These are phyloP conservation scores for Pycnonotus jocosus DNA, from an alignment of 2,113 vertebrate genomes.

Conservation along the genomic window DNA sequence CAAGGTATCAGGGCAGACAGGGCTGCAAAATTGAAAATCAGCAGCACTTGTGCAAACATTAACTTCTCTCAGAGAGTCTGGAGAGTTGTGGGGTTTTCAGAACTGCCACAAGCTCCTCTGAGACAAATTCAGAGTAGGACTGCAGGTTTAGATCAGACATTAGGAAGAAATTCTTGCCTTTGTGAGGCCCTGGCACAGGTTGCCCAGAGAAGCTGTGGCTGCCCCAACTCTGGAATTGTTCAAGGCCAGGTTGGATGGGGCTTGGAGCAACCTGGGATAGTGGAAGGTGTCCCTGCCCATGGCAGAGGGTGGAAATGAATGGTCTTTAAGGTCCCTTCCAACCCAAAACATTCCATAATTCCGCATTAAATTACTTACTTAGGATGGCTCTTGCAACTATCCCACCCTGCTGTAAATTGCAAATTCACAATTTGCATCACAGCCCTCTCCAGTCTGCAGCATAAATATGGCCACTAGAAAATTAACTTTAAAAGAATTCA, in stretches of 20 bases:
- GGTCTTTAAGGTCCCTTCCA: not conserved
- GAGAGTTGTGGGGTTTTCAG: not conserved
- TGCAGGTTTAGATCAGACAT: not conserved
- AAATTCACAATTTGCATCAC: not conserved
- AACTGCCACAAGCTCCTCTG: not conserved
- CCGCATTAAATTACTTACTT: not conserved
- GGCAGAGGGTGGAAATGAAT: not conserved
- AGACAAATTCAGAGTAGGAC: not conserved
- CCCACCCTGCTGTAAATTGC: no score
- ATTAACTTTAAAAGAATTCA: not conserved
- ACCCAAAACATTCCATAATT: not conserved
- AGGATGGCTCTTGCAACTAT: fast-evolving
- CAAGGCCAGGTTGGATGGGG: fast-evolving
- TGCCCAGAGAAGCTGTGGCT: not conserved
- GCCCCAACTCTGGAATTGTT: not conserved
- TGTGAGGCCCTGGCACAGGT: fast-evolving
- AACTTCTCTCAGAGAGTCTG: not conserved
- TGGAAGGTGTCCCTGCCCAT: not conserved
- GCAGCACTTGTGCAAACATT: not conserved
- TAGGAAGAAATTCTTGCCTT: not conserved
- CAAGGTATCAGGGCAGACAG: not conserved
- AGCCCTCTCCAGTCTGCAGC: not conserved
- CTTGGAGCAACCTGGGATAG: fast-evolving
- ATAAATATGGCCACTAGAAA: not conserved
- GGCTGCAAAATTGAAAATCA: not conserved